phyloP scores from a whole-genome alignment of 2,113 vertebrate species.

The Bucco capensis region DNA sequence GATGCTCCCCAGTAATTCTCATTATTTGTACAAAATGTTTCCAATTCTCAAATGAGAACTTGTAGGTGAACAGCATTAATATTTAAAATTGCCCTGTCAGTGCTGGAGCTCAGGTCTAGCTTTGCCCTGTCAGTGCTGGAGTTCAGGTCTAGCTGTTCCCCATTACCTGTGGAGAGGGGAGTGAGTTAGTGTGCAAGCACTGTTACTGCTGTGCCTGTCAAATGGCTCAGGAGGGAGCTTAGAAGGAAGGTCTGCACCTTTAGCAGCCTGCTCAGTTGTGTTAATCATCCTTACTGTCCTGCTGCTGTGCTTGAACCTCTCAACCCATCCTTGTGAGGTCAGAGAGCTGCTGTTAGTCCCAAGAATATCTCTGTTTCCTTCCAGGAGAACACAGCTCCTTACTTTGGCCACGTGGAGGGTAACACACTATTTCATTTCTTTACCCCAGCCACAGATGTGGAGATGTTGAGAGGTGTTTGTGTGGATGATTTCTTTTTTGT shows the following conservation, averaged over 20 bases:
- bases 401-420: not conserved
- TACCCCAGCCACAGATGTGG: conserved; percentile 20
- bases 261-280: conserved; percentile 58
- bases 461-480: conserved; percentile 50
- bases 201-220: not conserved
- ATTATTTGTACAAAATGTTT: not conserved
- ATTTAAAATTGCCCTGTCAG: not conserved
- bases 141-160: not conserved
- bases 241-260: conserved; percentile 68
- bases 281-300: conserved; percentile 62
- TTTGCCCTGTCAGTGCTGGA: not conserved
- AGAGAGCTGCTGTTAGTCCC: conserved; percentile 30
- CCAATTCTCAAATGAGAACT: not conserved
- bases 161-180: not conserved
- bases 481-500: conserved; percentile 23
- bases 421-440: not conserved
- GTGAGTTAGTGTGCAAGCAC: not conserved
- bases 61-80: not conserved
- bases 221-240: not conserved
- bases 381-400: not conserved
- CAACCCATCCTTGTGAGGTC: conserved; percentile 60
- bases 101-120: not conserved
- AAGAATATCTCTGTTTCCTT: conserved; percentile 6
- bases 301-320: conserved; percentile 59
- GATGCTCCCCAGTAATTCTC: not conserved